Conservation (phyloP, 2,888 invertebrate species). For the Cancer borealis region DNA sequence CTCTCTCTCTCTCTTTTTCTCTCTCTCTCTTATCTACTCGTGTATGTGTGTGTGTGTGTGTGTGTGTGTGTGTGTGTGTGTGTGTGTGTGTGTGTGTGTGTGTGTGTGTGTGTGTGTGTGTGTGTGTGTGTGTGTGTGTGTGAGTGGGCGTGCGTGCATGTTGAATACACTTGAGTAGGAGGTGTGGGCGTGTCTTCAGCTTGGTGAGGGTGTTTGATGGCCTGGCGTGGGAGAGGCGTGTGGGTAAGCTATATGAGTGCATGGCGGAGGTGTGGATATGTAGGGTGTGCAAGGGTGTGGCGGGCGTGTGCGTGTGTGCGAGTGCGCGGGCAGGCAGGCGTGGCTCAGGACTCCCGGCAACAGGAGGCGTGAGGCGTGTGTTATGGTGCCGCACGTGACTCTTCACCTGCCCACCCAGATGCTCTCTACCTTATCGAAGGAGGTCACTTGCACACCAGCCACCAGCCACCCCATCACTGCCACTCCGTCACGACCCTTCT, state of each 20-base stretch:
- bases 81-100: neutral
- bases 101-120: neutral
- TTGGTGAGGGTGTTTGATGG: neutral
- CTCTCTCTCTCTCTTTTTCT: too few species aligned
- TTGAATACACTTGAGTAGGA: neutral
- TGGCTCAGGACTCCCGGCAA: conserved; percentile 8
- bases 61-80: neutral
- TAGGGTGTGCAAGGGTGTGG: neutral
- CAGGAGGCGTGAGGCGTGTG: neutral
- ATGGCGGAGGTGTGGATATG: too few species aligned
- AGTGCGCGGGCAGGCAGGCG: neutral
- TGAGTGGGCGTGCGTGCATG: neutral
- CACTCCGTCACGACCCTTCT: neutral
- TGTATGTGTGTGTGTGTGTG: neutral
- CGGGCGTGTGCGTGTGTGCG: neutral
- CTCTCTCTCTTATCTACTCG: too few species aligned
- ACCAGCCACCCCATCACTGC: neutral
- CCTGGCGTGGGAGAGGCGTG: neutral
- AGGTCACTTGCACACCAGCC: neutral
- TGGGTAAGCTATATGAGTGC: neutral
- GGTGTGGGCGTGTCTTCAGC: neutral
- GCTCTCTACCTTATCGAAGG: conserved; percentile 48
- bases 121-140: neutral
- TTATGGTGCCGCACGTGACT: neutral
- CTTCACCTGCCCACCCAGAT: neutral